A percentile compares a stretch with the other conserved stretches of the same genome.
These are phyloP conservation scores for Camponotus pennsylvanicus DNA, from an alignment of 1,140 invertebrate species.

Conservation along the genomic window DNA sequence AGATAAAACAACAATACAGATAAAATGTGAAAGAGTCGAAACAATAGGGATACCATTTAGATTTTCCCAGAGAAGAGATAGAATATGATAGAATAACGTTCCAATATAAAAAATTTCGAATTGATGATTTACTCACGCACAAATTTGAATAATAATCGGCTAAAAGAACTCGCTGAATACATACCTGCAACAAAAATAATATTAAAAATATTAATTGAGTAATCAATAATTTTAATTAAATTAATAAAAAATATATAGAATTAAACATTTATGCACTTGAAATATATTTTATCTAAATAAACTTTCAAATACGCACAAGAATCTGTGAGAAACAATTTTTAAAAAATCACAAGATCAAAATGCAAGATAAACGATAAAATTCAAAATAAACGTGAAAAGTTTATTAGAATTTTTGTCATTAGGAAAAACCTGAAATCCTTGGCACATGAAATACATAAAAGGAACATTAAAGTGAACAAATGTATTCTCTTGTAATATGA, in stretches of 20 bases:
- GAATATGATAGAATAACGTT: constrained; percentile 6
- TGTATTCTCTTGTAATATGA: constrained; percentile 55
- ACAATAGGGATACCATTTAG: constrained; percentile 1
- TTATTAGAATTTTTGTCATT: constrained; percentile 1
- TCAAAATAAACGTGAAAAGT: constrained; percentile 36
- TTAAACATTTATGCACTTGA: not conserved
- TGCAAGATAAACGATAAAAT: not conserved
- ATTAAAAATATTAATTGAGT: not conserved
- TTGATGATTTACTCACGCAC: constrained; percentile 52
- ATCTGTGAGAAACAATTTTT: not conserved
- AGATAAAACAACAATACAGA: constrained; percentile 50
- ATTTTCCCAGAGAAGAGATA: constrained; percentile 31
- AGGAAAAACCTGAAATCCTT: constrained; percentile 8
- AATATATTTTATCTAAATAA: not conserved
- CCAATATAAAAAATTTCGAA: not conserved
- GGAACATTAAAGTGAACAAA: constrained; percentile 21
- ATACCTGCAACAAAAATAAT: constrained; percentile 65
- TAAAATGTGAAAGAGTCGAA: constrained; percentile 23
- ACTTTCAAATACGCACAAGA: not conserved
- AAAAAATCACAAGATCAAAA: not conserved
- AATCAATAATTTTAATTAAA: not conserved
- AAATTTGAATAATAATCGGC: not conserved
- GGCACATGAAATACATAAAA: not conserved
- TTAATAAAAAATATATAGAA: not conserved
- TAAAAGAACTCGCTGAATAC: constrained; percentile 1